Evolutionary conservation across 2,797 vertebrate genomes (phyloP), one percentile per base, ranked within the genome.

Genomic region (Neomorphus geoffroyi): DNA sequence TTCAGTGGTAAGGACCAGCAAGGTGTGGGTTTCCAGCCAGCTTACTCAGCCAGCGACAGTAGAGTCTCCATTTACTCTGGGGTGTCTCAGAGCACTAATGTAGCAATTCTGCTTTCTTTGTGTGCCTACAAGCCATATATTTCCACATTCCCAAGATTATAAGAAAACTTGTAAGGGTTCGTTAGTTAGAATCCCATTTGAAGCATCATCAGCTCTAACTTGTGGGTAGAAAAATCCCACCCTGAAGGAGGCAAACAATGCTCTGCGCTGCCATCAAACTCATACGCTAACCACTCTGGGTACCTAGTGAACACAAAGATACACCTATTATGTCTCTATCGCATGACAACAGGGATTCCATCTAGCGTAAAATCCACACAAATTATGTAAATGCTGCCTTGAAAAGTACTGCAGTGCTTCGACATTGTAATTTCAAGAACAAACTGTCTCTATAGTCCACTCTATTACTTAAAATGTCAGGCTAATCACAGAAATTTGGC

Each of bases 231-330:
- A 73, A 51, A 45, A 67, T 43, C 21, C 18, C 56, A 54, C 28
- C 39, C 70, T 27, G 41, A 21, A 73, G 51, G 56, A 88, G n/a
- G 54, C 54, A 72, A 48, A 35, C 4, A 11, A 9, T 56, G 45
- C 71, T 45, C 37, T 1, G 10, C 7, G 9, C 51, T 27, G 50
- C 60, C 57, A 22, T 3, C 50, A 12, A 16, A 51, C 18, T 17
- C 2, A 0, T 3, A 10, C 0, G 1, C 7, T 6, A 4, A 33
- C 43, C 24, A 1, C 26, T n/a, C 61, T 0, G 1, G 57, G 15
- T 9, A 9, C 26, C 7, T 17, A 1, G 9, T 6, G 13, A 73
- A 53, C 0, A 7, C 0, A 11, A n/a, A 51, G 16, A 18, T 8
- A 5, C 6, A 43, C 28, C 43, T 23, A 37, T 0, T 10, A 33